A percentile compares a stretch with the other conserved stretches of the same genome.
Evolutionary conservation across 2,797 vertebrate genomes (phyloP).

Genomic region (Oophaga sylvatica): DNA sequence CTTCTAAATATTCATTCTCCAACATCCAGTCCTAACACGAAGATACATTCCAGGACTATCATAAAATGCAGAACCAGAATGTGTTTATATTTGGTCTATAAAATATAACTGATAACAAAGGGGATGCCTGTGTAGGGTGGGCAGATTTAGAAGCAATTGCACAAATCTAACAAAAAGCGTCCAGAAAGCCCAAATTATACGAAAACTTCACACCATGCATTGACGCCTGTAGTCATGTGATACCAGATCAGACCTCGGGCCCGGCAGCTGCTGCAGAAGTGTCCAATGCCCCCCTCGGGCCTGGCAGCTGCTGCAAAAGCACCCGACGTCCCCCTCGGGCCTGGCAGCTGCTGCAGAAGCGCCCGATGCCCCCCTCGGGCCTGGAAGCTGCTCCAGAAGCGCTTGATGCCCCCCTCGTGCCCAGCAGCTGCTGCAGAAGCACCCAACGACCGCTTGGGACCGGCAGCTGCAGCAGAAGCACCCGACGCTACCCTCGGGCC

Average conservation of each 20-base stretch:
- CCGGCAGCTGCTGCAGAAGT: neutral
- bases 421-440: no score
- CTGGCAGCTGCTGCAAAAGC: no score
- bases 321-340: no score
- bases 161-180: no score
- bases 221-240: neutral
- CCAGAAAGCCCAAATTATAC: neutral
- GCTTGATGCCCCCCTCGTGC: no score
- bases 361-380: no score
- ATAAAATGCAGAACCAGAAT: slow-evolving; percentile 19
- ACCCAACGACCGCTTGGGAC: no score
- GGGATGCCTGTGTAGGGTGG: neutral
- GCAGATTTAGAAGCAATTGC: neutral
- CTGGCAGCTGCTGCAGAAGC: no score
- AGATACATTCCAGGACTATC: slow-evolving; percentile 6
- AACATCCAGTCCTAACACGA: slow-evolving; percentile 9
- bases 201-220: neutral
- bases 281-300: neutral
- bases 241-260: neutral
- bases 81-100: slow-evolving; percentile 4
- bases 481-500: no score
- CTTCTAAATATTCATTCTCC: neutral
- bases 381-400: no score
- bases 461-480: no score
- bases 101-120: neutral